A percentile compares a stretch with the other conserved stretches of the same genome.
Evolutionary conservation across 2,113 vertebrate species (phyloP).

Genomic region (Sardina pilchardus): DNA sequence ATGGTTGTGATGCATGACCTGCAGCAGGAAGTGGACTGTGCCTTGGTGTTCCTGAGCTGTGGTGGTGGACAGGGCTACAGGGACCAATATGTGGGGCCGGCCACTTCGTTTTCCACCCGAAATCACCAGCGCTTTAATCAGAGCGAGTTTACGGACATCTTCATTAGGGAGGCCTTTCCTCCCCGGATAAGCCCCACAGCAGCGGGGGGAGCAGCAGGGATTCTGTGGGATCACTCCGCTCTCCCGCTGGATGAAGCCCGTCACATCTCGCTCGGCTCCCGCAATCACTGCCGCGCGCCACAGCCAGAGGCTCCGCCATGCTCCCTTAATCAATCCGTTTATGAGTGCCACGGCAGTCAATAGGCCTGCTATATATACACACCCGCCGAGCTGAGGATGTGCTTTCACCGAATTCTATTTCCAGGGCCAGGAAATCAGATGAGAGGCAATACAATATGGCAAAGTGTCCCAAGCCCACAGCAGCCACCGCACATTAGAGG

Average conservation of each 20-base stretch:
- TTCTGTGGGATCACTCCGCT: background rate
- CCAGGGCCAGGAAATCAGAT: slow-evolving; percentile 43
- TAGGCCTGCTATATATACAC: slow-evolving; percentile 46
- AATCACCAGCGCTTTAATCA: background rate
- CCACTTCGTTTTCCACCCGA: background rate
- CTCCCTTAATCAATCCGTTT: slow-evolving; percentile 41
- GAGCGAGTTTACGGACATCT: background rate
- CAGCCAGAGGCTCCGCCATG: slow-evolving; percentile 16
- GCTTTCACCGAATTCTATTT: slow-evolving; percentile 52
- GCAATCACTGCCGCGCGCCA: background rate
- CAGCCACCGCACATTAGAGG: slow-evolving; percentile 22
- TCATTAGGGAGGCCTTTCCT: background rate
- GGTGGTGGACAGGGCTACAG: background rate
- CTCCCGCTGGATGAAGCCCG: background rate
- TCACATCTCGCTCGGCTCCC: background rate
- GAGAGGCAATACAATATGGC: slow-evolving; percentile 46
- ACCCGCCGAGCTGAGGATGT: slow-evolving; percentile 16
- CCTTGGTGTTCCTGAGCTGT: background rate
- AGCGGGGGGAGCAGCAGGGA: background rate
- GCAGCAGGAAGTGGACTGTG: background rate
- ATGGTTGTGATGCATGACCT: background rate
- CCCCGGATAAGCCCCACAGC: background rate
- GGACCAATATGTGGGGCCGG: background rate
- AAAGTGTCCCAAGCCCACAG: slow-evolving; percentile 17
- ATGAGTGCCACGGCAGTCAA: slow-evolving; percentile 30